Evolutionary conservation across 2,888 invertebrate genomes (phyloP).

Genomic region (Chrysomela aeneicollis): DNA sequence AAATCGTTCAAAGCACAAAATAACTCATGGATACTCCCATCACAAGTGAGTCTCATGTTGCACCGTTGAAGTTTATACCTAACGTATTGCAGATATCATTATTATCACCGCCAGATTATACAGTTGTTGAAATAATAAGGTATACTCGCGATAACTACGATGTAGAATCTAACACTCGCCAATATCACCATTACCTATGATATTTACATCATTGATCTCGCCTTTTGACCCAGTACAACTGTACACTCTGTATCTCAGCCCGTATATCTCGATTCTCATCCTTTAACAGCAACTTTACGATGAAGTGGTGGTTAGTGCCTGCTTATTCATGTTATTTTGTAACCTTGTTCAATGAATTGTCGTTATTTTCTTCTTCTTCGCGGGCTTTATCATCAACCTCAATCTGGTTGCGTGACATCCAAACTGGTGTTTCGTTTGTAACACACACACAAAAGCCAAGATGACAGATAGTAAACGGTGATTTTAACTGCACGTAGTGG

Average conservation of each 20-base stretch:
- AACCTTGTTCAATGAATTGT: conserved; percentile 3
- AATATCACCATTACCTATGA: conserved; percentile 23
- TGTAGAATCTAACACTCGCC: conserved; percentile 36
- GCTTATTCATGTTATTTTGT: conserved; percentile 19
- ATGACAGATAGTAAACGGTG: background rate
- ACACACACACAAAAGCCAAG: background rate
- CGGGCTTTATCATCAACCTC: conserved; percentile 15
- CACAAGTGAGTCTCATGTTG: too few relatives aligned
- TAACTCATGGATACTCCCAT: too few relatives aligned
- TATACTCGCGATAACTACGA: conserved; percentile 32
- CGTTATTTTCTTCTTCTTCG: background rate
- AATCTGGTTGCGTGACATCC: conserved; percentile 14
- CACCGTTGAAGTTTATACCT: too few relatives aligned
- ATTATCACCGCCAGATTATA: conserved; percentile 22
- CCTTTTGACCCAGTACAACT: conserved; percentile 40
- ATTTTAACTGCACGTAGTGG: too few relatives aligned
- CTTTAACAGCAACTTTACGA: conserved; percentile 16
- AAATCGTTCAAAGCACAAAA: too few relatives aligned
- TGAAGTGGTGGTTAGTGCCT: conserved; percentile 10
- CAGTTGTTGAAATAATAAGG: conserved; percentile 43
- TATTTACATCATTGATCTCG: conserved; percentile 42
- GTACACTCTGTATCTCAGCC: conserved; percentile 27
- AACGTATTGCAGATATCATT: background rate
- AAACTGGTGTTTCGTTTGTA: conserved; percentile 1
- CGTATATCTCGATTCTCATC: conserved; percentile 30